A percentile compares a stretch with the other conserved stretches of the same genome.
These are phyloP conservation scores for Aegithalos caudatus DNA, from an alignment of 2,113 vertebrate genomes.

Conservation along the genomic window DNA sequence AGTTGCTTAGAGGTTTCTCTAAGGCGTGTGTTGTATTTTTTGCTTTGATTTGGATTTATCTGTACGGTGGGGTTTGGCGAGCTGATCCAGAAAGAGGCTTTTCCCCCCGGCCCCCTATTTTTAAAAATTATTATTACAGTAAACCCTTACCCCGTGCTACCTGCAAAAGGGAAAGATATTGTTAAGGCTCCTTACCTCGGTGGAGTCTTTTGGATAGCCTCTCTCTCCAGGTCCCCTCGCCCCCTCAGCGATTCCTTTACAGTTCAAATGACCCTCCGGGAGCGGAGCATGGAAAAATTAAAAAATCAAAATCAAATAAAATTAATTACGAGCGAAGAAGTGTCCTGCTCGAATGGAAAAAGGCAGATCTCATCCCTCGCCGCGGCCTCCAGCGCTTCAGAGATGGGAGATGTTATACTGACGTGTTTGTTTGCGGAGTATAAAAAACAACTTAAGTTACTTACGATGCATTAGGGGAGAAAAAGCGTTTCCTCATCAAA, in stretches of 20 bases:
- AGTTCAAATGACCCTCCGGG: constrained; percentile 67
- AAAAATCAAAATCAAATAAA: constrained; percentile 54
- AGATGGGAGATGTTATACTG: constrained; percentile 18
- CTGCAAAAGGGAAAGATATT: background rate
- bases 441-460: constrained; percentile 63
- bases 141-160: background rate
- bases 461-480: constrained; percentile 50
- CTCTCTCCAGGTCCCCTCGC: constrained; percentile 48
- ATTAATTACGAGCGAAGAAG: constrained; percentile 56
- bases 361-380: constrained; percentile 69
- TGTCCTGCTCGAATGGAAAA: constrained; percentile 57
- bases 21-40: background rate
- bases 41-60: background rate
- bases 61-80: background rate
- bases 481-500: constrained; percentile 37
- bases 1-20: constrained; percentile 58
- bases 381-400: constrained; percentile 45
- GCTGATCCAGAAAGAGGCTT: background rate
- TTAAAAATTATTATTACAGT: background rate
- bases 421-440: constrained; percentile 11
- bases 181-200: constrained; percentile 73
- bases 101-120: no score
- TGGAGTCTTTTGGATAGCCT: constrained; percentile 50
- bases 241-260: constrained; percentile 61
- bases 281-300: constrained; percentile 34